A percentile compares a stretch with the other conserved stretches of the same genome.
These are phyloP conservation scores for Molorchus minor DNA, from an alignment of 2,888 invertebrate species.

Conservation along the genomic window DNA sequence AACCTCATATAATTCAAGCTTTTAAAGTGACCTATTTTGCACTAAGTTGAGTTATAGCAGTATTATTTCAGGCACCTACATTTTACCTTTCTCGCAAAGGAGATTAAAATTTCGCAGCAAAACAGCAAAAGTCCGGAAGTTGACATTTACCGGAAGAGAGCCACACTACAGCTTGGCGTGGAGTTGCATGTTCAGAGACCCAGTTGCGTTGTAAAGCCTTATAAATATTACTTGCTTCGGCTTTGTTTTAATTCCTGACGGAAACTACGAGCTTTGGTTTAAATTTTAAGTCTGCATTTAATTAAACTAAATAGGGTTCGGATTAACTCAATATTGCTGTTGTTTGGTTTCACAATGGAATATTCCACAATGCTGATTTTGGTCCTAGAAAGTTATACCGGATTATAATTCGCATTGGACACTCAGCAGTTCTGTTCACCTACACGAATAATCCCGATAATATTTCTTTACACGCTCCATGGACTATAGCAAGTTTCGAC, in stretches of 20 bases:
- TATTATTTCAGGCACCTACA: constrained; percentile 8
- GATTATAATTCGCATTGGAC: constrained; percentile 5
- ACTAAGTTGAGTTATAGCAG: not conserved
- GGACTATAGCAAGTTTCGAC: not conserved
- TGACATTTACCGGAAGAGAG: constrained; percentile 46
- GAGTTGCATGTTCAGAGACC: constrained; percentile 40
- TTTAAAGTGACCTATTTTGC: constrained; percentile 8
- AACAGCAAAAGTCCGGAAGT: constrained; percentile 41
- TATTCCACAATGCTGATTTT: constrained; percentile 10
- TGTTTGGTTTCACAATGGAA: constrained; percentile 16
- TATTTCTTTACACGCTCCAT: not conserved
- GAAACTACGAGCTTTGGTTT: constrained; percentile 31
- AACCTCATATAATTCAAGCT: constrained; percentile 11
- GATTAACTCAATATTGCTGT: constrained; percentile 16
- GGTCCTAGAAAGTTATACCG: constrained; percentile 1
- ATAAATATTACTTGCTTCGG: constrained; percentile 38
- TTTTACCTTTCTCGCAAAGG: constrained; percentile 12
- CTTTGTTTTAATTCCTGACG: constrained; percentile 35
- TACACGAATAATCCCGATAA: not conserved
- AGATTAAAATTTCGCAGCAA: constrained; percentile 47
- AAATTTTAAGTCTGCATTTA: constrained; percentile 33
- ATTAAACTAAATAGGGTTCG: constrained; percentile 10
- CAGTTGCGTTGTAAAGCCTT: constrained; percentile 26
- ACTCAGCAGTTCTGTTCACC: not conserved
- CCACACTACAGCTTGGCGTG: constrained; percentile 31